Percentiles rank a stretch among this genome's conserved stretches.
Conservation (phyloP, 2,113 vertebrate genomes). For the Spea bombifrons region DNA sequence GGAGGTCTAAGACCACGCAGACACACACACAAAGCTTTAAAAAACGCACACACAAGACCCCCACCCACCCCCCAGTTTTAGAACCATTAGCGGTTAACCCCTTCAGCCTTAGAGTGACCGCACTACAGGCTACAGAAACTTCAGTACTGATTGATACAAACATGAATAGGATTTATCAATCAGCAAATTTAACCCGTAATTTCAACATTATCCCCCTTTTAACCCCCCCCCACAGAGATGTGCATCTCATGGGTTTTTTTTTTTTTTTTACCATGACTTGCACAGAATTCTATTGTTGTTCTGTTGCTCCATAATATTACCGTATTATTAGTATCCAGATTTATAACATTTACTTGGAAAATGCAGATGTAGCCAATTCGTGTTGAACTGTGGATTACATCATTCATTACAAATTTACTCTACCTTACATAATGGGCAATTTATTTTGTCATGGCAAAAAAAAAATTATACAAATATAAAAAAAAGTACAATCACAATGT, state of each 20-base stretch:
- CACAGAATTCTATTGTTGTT: no score
- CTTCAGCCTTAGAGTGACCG: not conserved
- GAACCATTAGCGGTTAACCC: slow-evolving; percentile 68
- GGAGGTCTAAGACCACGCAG: slow-evolving; percentile 86
- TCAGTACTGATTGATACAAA: slow-evolving; percentile 51
- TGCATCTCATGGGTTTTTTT: not conserved
- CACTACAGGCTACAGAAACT: not conserved
- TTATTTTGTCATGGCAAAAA: slow-evolving; percentile 50
- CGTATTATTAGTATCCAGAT: slow-evolving; percentile 40
- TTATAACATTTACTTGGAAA: not conserved
- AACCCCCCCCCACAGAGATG: not conserved
- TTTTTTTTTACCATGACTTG: not conserved
- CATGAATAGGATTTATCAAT: slow-evolving; percentile 70
- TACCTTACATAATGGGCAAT: no score
- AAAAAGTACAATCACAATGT: slow-evolving; percentile 74
- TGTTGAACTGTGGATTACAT: no score
- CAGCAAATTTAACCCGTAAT: slow-evolving; percentile 73
- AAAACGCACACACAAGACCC: slow-evolving; percentile 47
- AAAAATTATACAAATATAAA: slow-evolving; percentile 18
- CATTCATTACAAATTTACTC: slow-evolving; percentile 10
- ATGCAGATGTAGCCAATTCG: slow-evolving; percentile 44
- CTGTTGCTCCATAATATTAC: slow-evolving; percentile 51
- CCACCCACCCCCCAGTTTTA: slow-evolving; percentile 56
- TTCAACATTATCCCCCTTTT: slow-evolving; percentile 51
- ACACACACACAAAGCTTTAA: slow-evolving; percentile 56